Conservation (phyloP, 2,113 vertebrate species). For the Triplophysa dalaica region DNA sequence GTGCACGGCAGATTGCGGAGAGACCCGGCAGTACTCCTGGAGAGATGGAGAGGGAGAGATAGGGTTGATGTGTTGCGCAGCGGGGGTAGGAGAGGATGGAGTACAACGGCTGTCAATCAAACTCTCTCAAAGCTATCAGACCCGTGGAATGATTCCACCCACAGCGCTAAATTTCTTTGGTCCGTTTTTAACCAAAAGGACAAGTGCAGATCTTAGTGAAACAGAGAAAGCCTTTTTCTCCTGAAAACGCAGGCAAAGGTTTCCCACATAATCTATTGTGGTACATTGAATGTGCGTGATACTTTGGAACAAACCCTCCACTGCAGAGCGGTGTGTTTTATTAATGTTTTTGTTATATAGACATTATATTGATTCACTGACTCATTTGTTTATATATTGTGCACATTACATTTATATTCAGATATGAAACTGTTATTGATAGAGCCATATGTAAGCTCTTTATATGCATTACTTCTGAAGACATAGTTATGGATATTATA, state of each 20-base stretch:
- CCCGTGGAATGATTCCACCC: neutral
- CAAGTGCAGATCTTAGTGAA: neutral
- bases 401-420: too few species aligned
- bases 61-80: conserved; percentile 21
- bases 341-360: neutral
- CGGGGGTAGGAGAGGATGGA: neutral
- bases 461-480: too few species aligned
- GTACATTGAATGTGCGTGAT: neutral
- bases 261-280: conserved; percentile 9
- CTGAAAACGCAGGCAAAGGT: neutral
- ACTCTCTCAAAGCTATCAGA: conserved; percentile 12
- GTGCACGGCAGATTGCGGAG: neutral
- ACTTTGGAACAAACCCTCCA: neutral
- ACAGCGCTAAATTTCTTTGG: neutral
- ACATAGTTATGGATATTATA: too few species aligned
- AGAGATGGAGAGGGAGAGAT: conserved; percentile 7
- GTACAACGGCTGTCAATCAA: conserved; percentile 12
- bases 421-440: too few species aligned
- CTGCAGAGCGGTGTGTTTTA: neutral
- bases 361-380: neutral
- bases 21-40: neutral
- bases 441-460: too few species aligned
- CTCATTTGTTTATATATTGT: too few species aligned
- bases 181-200: neutral
- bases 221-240: neutral